Conservation (phyloP, 2,888 invertebrate species). For the Torymus texanus region DNA sequence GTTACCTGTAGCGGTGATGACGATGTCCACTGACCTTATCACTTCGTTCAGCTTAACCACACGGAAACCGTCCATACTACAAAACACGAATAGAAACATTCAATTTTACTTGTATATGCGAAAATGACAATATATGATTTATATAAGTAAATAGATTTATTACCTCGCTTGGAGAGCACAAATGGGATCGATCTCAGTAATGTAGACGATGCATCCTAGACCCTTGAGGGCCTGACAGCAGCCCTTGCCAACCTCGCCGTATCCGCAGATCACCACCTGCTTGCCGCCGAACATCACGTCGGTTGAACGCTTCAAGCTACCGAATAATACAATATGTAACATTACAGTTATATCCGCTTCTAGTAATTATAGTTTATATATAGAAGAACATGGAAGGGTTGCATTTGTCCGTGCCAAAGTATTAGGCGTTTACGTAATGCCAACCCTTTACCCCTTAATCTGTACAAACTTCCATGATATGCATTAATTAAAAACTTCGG, state of each 20-base stretch:
- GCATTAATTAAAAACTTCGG: background rate
- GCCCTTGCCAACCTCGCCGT: slow-evolving; percentile 98
- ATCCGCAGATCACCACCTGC: slow-evolving; percentile 96
- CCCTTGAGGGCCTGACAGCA: slow-evolving; percentile 97
- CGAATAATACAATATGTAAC: background rate
- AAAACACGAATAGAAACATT: slow-evolving; percentile 8
- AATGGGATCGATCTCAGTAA: slow-evolving; percentile 98
- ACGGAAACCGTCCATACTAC: slow-evolving; percentile 96
- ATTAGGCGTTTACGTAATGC: no score
- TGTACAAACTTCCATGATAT: no score
- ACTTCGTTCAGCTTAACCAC: slow-evolving; percentile 97
- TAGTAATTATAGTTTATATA: no score
- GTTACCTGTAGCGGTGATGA: slow-evolving; percentile 98
- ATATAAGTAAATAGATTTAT: slow-evolving; percentile 52
- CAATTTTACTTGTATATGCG: no score
- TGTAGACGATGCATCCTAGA: slow-evolving; percentile 93
- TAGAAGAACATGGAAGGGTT: no score
- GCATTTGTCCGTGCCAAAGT: no score
- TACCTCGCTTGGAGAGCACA: slow-evolving; percentile 96
- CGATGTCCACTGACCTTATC: slow-evolving; percentile 93
- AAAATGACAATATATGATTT: background rate
- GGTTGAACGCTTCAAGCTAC: slow-evolving; percentile 89
- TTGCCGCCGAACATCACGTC: slow-evolving; percentile 99
- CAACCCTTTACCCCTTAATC: no score
- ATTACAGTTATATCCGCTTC: no score